These are phyloP conservation scores for Coenonympha arcania DNA, from an alignment of 2,888 invertebrate species.

Conservation along the genomic window DNA sequence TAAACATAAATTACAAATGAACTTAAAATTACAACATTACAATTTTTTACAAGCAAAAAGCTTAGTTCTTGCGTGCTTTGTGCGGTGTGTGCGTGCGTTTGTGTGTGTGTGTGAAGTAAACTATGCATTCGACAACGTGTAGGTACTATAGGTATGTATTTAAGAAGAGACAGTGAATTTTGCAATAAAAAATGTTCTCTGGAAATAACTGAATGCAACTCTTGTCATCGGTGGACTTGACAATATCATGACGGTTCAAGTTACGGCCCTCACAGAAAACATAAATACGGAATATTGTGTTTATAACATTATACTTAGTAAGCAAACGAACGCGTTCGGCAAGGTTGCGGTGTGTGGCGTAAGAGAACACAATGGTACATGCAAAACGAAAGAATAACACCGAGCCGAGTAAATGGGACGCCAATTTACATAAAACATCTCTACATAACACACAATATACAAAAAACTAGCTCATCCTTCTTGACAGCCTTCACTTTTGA, in stretches of 20 bases:
- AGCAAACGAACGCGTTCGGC: conserved; percentile 54
- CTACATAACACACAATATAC: too few species aligned
- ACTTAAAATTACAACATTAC: too few species aligned
- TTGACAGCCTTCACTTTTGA: conserved; percentile 24
- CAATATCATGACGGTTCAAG: conserved; percentile 18
- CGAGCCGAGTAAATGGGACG: conserved; percentile 23
- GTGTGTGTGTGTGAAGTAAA: too few species aligned
- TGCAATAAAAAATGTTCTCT: not conserved
- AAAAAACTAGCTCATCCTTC: conserved; percentile 19
- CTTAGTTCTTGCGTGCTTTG: too few species aligned
- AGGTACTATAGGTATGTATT: too few species aligned
- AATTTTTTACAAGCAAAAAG: too few species aligned
- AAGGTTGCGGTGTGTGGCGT: conserved; percentile 56
- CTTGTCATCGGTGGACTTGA: conserved; percentile 5
- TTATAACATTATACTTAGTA: conserved; percentile 53
- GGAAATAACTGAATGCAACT: not conserved
- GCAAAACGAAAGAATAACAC: conserved; percentile 25
- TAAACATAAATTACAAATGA: too few species aligned
- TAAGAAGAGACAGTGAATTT: too few species aligned
- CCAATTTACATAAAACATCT: conserved; percentile 21
- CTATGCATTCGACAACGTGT: too few species aligned
- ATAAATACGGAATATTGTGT: conserved; percentile 60
- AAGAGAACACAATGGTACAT: conserved; percentile 26
- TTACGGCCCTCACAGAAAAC: conserved; percentile 56
- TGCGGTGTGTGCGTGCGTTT: too few species aligned